Conservation (phyloP, 2,113 vertebrate genomes). For the Chloebia gouldiae region DNA sequence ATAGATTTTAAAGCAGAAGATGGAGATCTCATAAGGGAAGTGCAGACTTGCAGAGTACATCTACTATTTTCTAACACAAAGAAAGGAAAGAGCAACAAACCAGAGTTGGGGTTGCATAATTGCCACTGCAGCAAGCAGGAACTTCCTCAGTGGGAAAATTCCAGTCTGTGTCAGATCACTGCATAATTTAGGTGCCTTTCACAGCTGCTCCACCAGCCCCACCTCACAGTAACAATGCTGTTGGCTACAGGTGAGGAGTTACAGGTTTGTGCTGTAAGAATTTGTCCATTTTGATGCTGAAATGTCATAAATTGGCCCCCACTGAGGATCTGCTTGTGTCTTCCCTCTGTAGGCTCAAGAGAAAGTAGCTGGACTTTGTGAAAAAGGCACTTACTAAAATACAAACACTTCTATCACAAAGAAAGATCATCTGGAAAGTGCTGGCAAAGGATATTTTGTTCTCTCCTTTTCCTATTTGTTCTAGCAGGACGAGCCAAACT, state of each 20-base stretch:
- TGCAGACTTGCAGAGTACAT: neutral
- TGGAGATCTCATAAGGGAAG: neutral
- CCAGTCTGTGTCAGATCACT: neutral
- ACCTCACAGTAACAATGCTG: neutral
- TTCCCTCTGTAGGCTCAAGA: neutral
- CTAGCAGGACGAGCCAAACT: constrained; percentile 26
- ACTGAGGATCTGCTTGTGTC: neutral
- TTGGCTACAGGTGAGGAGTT: neutral
- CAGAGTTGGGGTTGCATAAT: neutral
- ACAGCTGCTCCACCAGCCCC: neutral
- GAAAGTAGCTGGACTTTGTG: neutral
- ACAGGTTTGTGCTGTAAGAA: neutral
- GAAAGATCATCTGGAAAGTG: constrained; percentile 1
- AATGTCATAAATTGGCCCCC: neutral
- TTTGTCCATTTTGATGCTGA: neutral
- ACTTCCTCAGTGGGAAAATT: neutral
- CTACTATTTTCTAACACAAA: neutral
- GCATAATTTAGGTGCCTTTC: neutral
- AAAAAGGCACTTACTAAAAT: constrained; percentile 4
- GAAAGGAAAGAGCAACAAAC: neutral
- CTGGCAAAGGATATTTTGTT: constrained; percentile 4
- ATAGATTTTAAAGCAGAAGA: neutral
- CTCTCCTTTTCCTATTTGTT: constrained; percentile 15
- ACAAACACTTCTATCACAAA: neutral
- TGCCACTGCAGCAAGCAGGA: neutral